phyloP scores from a whole-genome alignment of 2,797 vertebrate genomes.

The Ceryle rudis region DNA sequence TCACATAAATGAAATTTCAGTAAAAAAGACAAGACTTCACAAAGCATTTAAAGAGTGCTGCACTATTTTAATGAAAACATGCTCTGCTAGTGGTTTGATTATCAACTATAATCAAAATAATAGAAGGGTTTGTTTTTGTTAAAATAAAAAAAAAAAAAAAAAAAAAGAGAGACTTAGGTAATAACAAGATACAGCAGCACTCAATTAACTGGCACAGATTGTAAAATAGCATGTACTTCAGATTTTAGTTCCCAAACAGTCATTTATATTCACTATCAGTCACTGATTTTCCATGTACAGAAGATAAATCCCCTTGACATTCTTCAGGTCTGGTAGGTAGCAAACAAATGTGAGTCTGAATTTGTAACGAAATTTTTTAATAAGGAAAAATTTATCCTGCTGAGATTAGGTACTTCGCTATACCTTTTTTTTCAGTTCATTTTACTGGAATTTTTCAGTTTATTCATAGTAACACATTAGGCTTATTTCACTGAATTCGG shows the following conservation, averaged over 20 bases:
- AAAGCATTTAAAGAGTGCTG: not conserved
- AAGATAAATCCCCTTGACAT: not conserved
- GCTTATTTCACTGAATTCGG: not conserved
- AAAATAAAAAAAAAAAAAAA: not conserved
- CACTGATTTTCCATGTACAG: not conserved
- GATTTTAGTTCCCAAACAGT: not conserved
- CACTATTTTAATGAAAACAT: not conserved
- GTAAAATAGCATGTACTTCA: not conserved
- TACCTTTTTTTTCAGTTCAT: not conserved
- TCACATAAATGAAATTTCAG: not conserved
- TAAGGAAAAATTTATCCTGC: not conserved
- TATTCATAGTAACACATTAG: not conserved
- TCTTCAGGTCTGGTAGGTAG: not conserved
- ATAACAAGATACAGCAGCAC: not conserved
- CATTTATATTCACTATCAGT: not conserved
- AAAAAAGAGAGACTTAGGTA: not conserved
- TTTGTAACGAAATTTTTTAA: not conserved
- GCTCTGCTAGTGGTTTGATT: not conserved
- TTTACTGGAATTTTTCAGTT: not conserved
- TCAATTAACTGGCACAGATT: not conserved
- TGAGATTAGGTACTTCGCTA: not conserved
- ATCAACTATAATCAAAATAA: conserved; percentile 25
- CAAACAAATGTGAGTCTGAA: not conserved
- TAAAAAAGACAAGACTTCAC: not conserved
- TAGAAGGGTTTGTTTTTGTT: not conserved